phyloP scores from a whole-genome alignment of 2,888 invertebrate genomes.

The Amiota minor region DNA sequence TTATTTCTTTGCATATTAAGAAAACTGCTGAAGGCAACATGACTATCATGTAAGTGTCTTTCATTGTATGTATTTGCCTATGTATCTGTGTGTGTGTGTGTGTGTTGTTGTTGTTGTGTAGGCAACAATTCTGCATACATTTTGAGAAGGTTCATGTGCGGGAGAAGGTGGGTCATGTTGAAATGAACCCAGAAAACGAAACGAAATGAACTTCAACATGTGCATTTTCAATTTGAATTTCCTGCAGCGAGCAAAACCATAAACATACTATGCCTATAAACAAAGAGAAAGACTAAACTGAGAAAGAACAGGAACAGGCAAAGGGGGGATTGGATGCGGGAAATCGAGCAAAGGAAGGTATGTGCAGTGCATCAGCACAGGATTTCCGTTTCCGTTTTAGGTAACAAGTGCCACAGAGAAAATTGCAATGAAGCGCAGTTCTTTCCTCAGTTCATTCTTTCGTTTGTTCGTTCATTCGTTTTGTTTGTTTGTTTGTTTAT shows the following conservation, averaged over 20 bases:
- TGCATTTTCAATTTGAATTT: constrained; percentile 62
- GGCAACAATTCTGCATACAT: no score
- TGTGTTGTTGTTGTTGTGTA: constrained; percentile 23
- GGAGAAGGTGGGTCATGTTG: neutral
- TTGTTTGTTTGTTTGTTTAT: neutral
- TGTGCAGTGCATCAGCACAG: constrained; percentile 51
- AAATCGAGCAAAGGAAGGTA: neutral
- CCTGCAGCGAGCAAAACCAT: constrained; percentile 39
- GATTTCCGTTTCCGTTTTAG: constrained; percentile 61
- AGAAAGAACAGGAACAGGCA: constrained; percentile 38
- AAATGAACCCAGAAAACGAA: constrained; percentile 11
- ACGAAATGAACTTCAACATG: constrained; percentile 40
- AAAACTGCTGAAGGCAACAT: no score
- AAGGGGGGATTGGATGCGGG: constrained; percentile 43
- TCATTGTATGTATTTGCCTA: no score
- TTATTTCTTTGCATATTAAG: no score
- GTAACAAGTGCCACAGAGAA: constrained; percentile 54
- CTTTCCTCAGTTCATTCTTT: neutral
- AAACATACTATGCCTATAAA: neutral
- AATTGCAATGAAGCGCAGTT: constrained; percentile 22
- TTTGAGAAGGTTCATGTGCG: no score
- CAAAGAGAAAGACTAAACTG: neutral
- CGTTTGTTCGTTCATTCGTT: neutral
- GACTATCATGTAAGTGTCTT: no score
- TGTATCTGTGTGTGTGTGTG: constrained; percentile 2